Conservation (phyloP, 2,888 invertebrate species). For the Creontiades dilutus region DNA sequence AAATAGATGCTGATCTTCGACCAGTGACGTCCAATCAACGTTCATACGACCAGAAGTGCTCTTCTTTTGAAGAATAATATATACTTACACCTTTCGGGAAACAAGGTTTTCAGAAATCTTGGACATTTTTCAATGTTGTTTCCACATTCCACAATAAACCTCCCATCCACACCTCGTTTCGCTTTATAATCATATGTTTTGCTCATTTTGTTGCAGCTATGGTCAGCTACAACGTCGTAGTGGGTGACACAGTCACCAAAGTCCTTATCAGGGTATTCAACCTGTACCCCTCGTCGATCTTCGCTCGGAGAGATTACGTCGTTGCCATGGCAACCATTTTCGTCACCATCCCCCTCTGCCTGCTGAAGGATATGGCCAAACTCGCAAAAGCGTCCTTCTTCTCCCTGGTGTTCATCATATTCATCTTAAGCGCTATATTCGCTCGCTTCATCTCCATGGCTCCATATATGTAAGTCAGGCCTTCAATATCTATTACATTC, state of each 20-base stretch:
- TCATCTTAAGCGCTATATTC: slow-evolving; percentile 85
- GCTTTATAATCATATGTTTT: too few species aligned
- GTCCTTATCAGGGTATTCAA: slow-evolving; percentile 86
- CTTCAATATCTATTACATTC: not conserved
- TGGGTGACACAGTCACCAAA: slow-evolving; percentile 91
- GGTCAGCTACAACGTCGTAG: slow-evolving; percentile 93
- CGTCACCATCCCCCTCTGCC: slow-evolving; percentile 88
- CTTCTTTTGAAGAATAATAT: too few species aligned
- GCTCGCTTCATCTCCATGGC: slow-evolving; percentile 82
- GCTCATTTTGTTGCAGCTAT: slow-evolving; percentile 83
- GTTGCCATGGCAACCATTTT: slow-evolving; percentile 86
- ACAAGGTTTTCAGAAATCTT: too few species aligned
- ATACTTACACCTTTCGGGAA: too few species aligned
- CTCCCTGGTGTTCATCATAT: slow-evolving; percentile 85
- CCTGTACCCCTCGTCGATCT: slow-evolving; percentile 80
- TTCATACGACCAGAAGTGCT: too few species aligned
- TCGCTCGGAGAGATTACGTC: slow-evolving; percentile 84
- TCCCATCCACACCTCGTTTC: too few species aligned
- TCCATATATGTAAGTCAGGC: slow-evolving; percentile 83
- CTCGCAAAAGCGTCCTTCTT: slow-evolving; percentile 85
- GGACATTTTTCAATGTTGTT: too few species aligned
- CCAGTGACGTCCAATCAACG: too few species aligned
- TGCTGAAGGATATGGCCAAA: slow-evolving; percentile 87
- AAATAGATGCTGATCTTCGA: too few species aligned
- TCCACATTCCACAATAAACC: too few species aligned